Evolutionary conservation across 2,113 vertebrate species (phyloP).

Genomic region (Peromyscus leucopus): DNA sequence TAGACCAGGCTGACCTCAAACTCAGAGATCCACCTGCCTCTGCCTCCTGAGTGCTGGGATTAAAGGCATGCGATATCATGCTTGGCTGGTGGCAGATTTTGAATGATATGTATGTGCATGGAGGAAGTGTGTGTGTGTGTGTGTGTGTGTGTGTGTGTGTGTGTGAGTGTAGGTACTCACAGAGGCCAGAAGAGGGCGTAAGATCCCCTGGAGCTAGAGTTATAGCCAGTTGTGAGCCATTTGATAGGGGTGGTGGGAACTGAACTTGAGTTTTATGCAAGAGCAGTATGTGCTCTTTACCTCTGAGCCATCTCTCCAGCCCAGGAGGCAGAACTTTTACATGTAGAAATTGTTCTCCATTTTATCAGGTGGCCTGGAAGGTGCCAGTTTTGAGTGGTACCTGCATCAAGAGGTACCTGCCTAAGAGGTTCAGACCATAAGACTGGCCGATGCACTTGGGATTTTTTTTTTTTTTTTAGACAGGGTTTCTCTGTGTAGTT

Average conservation of each 20-base stretch:
- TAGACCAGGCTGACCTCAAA: background rate
- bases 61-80: background rate
- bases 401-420: background rate
- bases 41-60: background rate
- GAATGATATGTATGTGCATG: too few species aligned
- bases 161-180: background rate
- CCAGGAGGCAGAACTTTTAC: background rate
- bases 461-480: background rate
- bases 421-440: background rate
- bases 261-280: background rate
- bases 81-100: too few species aligned
- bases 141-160: too few species aligned
- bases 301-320: background rate
- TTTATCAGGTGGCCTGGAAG: background rate
- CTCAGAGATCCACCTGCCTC: background rate
- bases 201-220: background rate
- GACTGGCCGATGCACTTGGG: background rate
- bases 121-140: too few species aligned
- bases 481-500: too few species aligned
- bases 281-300: background rate
- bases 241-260: background rate
- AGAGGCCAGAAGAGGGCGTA: background rate
- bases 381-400: background rate
- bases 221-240: background rate
- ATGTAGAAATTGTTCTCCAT: background rate